Conservation (phyloP, 2,797 vertebrate genomes). For the Siniperca undulata region DNA sequence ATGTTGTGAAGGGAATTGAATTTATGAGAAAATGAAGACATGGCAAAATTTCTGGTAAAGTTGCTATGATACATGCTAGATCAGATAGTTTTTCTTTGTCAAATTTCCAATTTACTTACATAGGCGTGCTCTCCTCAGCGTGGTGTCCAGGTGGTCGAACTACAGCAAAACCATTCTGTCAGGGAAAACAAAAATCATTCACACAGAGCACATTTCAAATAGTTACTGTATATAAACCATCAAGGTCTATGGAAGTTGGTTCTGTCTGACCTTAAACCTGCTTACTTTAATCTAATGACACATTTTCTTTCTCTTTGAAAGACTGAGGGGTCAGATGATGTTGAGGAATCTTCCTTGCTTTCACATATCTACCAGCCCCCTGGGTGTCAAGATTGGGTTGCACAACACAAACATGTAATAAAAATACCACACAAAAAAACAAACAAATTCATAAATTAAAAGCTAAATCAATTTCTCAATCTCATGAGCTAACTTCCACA, state of each 20-base stretch:
- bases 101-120: constrained; percentile 87
- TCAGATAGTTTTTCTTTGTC: background rate
- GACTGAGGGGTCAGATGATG: background rate
- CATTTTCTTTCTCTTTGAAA: background rate
- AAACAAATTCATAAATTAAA: constrained; percentile 4
- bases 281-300: background rate
- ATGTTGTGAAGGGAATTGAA: background rate
- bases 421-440: background rate
- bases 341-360: background rate
- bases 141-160: constrained; percentile 97
- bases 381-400: background rate
- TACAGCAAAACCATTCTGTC: constrained; percentile 96
- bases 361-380: background rate
- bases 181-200: constrained; percentile 30
- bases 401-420: background rate
- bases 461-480: background rate
- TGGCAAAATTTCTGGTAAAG: background rate
- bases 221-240: background rate
- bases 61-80: background rate
- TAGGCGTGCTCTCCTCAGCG: constrained; percentile 96
- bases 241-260: background rate
- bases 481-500: background rate
- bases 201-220: background rate
- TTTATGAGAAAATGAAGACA: background rate
- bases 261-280: background rate